Evolutionary conservation across 2,797 vertebrate species (phyloP), one percentile per base, ranked within the genome.

Genomic region (Cetoscarus ocellatus): DNA sequence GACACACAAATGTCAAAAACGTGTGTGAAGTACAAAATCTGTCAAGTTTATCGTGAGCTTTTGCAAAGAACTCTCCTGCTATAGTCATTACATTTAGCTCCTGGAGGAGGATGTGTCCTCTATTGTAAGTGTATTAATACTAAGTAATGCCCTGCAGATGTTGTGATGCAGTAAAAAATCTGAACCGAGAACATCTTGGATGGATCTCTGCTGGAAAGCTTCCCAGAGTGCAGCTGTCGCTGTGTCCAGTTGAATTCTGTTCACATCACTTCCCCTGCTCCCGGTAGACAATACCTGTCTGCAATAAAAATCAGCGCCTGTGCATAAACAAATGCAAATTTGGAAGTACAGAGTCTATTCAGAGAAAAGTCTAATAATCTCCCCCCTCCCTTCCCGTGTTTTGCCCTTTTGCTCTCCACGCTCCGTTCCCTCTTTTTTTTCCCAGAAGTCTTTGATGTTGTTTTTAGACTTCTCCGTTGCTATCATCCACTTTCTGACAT

Each of bases 211-310:
- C 80, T 93, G 92, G 91, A 92, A 85, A 49, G 13, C 17, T 88
- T 93, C 93, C 92, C 88, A 85, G 90, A 89, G 87, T 85, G 86
- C 91, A 92, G 91, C 89, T 92, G 91, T 91, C 84, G 74, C 83
- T 49, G 69, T 82, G 90, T 92, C 91, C 91, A 86, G 80, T 89
- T 80, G 77, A 88, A 90, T 94, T 91, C 84, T 70, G 87, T 89
- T 91, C 88, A 90, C 88, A 89, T 93, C 80, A 74, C 78, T 81
- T 60, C 79, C 84, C 71, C 44, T 14, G 36, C 75, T 82, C 82
- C 87, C 80, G 9, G 72, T 73, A 81, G 91, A 91, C 90, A 90
- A 87, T 92, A 91, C 91, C 92, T 93, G 92, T 80, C 83, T 86
- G 82, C 80, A 80, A 75, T 70, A 62, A 77, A 58, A 87, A 82